Evolutionary conservation across 2,113 vertebrate species (phyloP).

Genomic region (Gobius niger): DNA sequence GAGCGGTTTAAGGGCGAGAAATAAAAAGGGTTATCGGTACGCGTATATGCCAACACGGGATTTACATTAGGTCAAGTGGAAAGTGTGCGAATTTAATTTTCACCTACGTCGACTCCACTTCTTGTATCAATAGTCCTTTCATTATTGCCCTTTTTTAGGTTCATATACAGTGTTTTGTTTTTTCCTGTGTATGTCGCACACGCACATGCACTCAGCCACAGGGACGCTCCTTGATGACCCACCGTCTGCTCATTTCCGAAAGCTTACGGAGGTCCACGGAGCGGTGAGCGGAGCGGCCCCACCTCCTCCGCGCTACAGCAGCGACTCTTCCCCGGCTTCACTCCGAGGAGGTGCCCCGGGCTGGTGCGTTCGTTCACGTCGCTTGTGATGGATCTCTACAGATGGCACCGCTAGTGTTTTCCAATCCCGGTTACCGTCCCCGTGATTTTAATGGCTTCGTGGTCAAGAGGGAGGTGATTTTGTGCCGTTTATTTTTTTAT

Average conservation of each 20-base stretch:
- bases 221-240: conserved; percentile 44
- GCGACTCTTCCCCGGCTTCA: conserved; percentile 70
- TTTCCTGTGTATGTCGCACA: conserved; percentile 5
- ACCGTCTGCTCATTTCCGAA: conserved; percentile 61
- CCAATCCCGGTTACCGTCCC: conserved; percentile 46
- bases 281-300: conserved; percentile 57
- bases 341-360: conserved; percentile 75
- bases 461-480: conserved; percentile 54
- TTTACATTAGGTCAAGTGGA: too few relatives aligned
- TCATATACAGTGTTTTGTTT: neutral
- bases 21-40: too few relatives aligned
- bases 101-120: too few relatives aligned
- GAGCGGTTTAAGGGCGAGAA: neutral
- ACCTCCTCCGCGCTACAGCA: conserved; percentile 57
- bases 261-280: conserved; percentile 59
- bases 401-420: conserved; percentile 64
- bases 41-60: too few relatives aligned
- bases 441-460: conserved; percentile 64
- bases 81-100: too few relatives aligned
- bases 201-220: conserved; percentile 14
- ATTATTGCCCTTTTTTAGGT: neutral
- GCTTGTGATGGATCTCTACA: conserved; percentile 76
- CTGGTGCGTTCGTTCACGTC: conserved; percentile 65
- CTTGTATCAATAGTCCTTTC: neutral
- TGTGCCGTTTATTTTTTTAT: conserved; percentile 46